A percentile compares a stretch with the other conserved stretches of the same genome.
Conservation (phyloP, 2,113 vertebrate genomes). For the Narcine bancroftii region DNA sequence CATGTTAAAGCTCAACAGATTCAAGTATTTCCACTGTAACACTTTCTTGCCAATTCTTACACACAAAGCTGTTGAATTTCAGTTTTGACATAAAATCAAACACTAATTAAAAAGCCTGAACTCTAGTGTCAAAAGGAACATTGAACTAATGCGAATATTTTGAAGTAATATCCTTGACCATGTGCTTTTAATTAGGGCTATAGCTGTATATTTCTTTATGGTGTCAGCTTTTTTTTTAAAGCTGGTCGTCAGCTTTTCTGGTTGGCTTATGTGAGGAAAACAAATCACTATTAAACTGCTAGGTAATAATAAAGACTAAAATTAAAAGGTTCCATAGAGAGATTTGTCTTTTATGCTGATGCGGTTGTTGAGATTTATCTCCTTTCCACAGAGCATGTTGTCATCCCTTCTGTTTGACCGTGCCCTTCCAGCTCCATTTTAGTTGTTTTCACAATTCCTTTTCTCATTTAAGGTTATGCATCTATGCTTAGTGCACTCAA, state of each 20-base stretch:
- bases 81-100: neutral
- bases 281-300: neutral
- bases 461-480: neutral
- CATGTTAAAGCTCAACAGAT: neutral
- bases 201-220: neutral
- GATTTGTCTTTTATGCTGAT: neutral
- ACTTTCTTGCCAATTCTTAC: neutral
- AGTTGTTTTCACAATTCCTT: neutral
- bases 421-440: neutral
- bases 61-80: neutral
- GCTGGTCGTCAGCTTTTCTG: neutral
- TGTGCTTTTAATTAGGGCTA: slow-evolving; percentile 11
- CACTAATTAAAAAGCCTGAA: neutral
- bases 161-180: neutral
- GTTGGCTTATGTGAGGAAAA: neutral
- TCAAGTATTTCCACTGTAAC: neutral
- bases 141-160: neutral
- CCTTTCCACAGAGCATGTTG: neutral
- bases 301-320: neutral
- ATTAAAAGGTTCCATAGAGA: neutral
- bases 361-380: neutral
- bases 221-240: neutral
- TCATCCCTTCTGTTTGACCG: neutral
- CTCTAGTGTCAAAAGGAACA: neutral
- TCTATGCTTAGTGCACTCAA: neutral